Conservation (phyloP, 2,113 vertebrate species). For the Bucco capensis region DNA sequence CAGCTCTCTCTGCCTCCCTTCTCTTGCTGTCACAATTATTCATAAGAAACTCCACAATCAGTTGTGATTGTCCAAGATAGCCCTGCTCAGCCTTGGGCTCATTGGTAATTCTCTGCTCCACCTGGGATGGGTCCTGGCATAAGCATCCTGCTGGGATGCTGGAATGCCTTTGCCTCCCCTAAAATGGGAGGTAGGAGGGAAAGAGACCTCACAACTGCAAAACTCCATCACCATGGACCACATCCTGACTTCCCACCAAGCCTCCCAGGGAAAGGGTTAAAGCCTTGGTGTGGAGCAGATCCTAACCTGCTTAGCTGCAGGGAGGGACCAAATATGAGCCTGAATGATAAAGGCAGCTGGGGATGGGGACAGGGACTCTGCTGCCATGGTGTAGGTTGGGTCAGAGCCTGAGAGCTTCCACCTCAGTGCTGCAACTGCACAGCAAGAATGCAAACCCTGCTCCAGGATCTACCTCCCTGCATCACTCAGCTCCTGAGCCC, state of each 20-base stretch:
- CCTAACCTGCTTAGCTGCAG: slow-evolving; percentile 21
- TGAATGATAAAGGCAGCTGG: not conserved
- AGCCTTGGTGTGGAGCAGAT: not conserved
- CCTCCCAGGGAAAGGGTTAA: not conserved
- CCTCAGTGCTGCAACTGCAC: not conserved
- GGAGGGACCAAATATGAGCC: not conserved
- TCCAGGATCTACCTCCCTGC: rapidly evolving
- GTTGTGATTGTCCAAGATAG: not conserved
- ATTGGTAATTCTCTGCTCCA: not conserved
- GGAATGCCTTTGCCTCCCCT: not conserved
- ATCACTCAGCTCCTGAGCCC: not conserved
- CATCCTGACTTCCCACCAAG: not conserved
- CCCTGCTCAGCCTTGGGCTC: not conserved
- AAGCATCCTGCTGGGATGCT: not conserved
- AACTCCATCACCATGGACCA: not conserved
- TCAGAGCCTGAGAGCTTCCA: not conserved
- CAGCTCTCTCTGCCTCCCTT: slow-evolving; percentile 30
- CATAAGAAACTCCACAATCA: slow-evolving; percentile 26
- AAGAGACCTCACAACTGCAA: not conserved
- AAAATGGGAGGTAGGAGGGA: not conserved
- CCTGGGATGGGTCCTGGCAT: no score
- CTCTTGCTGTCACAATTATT: slow-evolving; percentile 56
- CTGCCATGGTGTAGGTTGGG: not conserved
- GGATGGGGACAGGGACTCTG: not conserved
- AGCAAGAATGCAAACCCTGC: not conserved